Evolutionary conservation across 1,140 invertebrate species (phyloP).

Genomic region (Orussus abietinus): DNA sequence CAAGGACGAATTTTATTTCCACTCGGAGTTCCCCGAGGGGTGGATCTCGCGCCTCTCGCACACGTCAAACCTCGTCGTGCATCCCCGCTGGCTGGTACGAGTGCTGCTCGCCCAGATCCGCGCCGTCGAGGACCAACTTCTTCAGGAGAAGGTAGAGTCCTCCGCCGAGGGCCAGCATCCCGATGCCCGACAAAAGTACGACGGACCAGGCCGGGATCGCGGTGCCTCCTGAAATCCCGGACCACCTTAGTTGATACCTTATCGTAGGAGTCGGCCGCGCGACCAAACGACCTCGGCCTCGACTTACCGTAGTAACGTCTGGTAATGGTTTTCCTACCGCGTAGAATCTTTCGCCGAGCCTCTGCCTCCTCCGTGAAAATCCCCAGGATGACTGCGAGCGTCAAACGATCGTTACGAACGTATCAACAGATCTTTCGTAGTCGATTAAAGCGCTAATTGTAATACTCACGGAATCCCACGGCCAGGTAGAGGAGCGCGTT

Average conservation of each 20-base stretch:
- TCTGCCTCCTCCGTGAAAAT: slow-evolving; percentile 64
- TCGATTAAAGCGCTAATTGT: slow-evolving; percentile 2
- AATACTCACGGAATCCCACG: slow-evolving; percentile 45
- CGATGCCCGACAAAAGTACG: slow-evolving; percentile 62
- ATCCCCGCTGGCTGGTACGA: slow-evolving; percentile 45
- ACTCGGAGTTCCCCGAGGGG: too few species aligned
- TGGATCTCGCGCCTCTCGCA: too few species aligned
- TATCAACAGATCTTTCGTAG: not conserved
- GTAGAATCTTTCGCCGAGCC: slow-evolving; percentile 68
- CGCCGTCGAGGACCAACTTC: slow-evolving; percentile 57
- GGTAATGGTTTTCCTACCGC: slow-evolving; percentile 69
- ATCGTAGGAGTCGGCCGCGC: too few species aligned
- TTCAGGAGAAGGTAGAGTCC: slow-evolving; percentile 64
- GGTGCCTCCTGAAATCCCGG: slow-evolving; percentile 56
- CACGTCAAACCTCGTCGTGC: slow-evolving; percentile 39
- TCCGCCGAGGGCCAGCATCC: slow-evolving; percentile 63
- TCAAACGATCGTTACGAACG: not conserved
- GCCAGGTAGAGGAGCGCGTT: slow-evolving; percentile 36
- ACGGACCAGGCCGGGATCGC: slow-evolving; percentile 71
- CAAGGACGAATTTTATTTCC: too few species aligned
- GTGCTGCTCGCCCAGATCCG: slow-evolving; percentile 25
- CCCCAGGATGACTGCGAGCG: slow-evolving; percentile 60
- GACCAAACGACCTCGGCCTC: too few species aligned
- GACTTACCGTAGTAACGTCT: slow-evolving; percentile 72
- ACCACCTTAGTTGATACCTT: slow-evolving; percentile 12